Percentiles rank a stretch among this genome's conserved stretches.
phyloP scores from a whole-genome alignment of 2,113 vertebrate genomes.

The Pachycephala philippinensis region DNA sequence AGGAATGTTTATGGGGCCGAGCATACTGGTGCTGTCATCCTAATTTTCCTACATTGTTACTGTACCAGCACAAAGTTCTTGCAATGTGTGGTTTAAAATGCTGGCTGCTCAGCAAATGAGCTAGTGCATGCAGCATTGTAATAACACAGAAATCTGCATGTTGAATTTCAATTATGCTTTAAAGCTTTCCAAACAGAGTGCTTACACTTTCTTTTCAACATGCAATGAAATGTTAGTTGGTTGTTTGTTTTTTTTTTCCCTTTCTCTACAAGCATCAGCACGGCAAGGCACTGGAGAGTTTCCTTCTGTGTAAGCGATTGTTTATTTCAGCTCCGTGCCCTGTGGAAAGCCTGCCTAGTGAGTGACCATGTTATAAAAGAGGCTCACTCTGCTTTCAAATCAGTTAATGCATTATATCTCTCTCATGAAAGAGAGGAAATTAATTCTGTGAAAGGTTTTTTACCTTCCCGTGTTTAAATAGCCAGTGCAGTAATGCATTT shows the following conservation, averaged over 20 bases:
- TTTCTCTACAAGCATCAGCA: neutral
- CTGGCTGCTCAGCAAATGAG: conserved; percentile 65
- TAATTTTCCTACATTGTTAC: conserved; percentile 44
- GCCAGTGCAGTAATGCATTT: neutral
- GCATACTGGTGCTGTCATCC: conserved; percentile 38
- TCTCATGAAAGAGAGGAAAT: conserved; percentile 6
- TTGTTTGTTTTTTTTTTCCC: neutral
- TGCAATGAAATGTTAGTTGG: neutral
- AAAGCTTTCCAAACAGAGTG: conserved; percentile 32
- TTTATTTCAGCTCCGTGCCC: conserved; percentile 4
- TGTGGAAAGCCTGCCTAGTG: neutral
- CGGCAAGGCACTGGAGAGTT: neutral
- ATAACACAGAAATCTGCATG: conserved; percentile 59
- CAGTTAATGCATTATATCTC: neutral
- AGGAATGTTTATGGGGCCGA: conserved; percentile 29
- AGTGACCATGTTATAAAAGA: neutral
- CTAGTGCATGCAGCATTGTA: conserved; percentile 47
- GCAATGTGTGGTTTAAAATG: conserved; percentile 48
- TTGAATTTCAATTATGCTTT: conserved; percentile 46
- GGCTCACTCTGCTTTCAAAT: neutral
- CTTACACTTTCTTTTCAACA: conserved; percentile 26
- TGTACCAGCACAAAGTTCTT: conserved; percentile 60
- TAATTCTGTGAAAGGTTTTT: conserved; percentile 30
- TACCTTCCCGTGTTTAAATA: neutral
- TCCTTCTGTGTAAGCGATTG: neutral